Conservation (phyloP, 1,140 invertebrate species). For the Aphidius gifuensis region DNA sequence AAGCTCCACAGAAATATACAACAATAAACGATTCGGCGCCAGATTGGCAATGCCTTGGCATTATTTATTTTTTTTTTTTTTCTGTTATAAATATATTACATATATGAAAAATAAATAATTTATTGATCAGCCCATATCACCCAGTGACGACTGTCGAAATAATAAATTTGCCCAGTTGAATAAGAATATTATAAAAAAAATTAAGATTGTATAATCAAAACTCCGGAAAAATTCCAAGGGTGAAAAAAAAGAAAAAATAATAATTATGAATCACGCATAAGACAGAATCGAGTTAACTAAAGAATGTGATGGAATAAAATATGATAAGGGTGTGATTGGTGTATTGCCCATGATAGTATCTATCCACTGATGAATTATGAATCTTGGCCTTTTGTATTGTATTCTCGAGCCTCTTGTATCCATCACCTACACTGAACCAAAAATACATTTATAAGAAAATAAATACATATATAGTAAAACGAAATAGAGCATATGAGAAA, state of each 20-base stretch:
- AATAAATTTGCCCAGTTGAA: background rate
- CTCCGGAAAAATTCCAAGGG: background rate
- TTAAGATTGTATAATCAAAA: constrained; percentile 12
- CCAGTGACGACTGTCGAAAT: too few species aligned
- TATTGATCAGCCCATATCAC: too few species aligned
- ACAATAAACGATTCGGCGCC: background rate
- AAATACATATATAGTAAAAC: constrained; percentile 6
- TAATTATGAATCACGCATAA: constrained; percentile 20
- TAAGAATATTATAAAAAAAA: constrained; percentile 16
- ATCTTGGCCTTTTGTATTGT: constrained; percentile 22
- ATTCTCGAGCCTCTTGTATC: constrained; percentile 19
- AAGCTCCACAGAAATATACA: background rate
- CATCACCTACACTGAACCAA: constrained; percentile 11
- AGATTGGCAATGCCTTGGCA: too few species aligned
- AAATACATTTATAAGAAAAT: background rate
- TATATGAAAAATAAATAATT: too few species aligned
- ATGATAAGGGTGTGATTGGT: constrained; percentile 29
- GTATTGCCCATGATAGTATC: constrained; percentile 15
- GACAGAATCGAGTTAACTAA: background rate
- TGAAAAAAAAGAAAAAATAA: constrained; percentile 8
- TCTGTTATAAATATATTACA: too few species aligned
- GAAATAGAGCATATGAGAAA: background rate
- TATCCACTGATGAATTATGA: constrained; percentile 28
- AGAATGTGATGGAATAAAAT: constrained; percentile 27
- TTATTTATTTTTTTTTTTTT: too few species aligned